phyloP scores from a whole-genome alignment of 2,797 vertebrate species.

The Cephalopachus bancanus region DNA sequence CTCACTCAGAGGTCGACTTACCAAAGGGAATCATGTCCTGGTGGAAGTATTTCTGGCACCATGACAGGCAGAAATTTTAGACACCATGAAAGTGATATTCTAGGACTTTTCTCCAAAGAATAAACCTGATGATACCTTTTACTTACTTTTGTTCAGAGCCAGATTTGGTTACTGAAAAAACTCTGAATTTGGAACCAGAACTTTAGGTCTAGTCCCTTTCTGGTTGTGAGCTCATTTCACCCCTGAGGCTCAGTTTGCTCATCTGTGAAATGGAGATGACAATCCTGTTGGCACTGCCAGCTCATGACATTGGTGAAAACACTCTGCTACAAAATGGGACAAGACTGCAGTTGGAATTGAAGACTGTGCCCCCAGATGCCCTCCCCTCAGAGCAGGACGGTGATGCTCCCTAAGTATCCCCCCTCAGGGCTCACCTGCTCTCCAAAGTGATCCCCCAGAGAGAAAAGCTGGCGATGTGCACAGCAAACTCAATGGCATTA shows the following conservation, averaged over 20 bases:
- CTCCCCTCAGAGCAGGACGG: background rate
- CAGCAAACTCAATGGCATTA: background rate
- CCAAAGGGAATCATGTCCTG: background rate
- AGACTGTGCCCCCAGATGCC: background rate
- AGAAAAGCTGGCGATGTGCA: background rate
- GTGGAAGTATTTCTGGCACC: background rate
- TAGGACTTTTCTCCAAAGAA: background rate
- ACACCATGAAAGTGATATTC: background rate
- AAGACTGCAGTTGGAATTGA: background rate
- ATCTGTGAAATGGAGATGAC: background rate
- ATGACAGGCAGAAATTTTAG: background rate
- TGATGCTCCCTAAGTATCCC: rapidly evolving
- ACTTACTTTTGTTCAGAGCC: background rate
- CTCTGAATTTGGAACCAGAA: background rate
- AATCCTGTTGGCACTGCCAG: too few relatives aligned
- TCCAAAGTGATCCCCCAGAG: background rate
- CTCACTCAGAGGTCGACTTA: background rate
- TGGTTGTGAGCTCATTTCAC: background rate
- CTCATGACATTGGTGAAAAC: background rate
- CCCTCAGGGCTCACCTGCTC: background rate
- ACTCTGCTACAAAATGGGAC: background rate
- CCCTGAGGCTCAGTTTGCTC: background rate
- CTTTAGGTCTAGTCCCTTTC: background rate
- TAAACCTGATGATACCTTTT: background rate
- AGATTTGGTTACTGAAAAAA: background rate